phyloP scores from a whole-genome alignment of 2,888 invertebrate species.

The Falcaria lacertinaria region DNA sequence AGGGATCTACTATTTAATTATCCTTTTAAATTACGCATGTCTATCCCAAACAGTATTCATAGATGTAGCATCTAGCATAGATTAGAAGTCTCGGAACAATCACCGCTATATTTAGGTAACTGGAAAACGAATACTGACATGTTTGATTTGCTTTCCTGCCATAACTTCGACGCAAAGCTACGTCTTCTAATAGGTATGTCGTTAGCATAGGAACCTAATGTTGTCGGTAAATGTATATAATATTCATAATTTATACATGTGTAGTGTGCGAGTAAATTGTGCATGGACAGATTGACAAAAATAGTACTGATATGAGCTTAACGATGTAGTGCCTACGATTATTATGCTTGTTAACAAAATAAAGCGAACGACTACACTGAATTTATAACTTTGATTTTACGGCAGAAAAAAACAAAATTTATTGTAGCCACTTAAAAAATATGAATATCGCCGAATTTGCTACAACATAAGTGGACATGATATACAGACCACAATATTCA shows the following conservation, averaged over 20 bases:
- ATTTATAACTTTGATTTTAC: slow-evolving; percentile 28
- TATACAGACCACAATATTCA: not conserved
- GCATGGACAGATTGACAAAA: slow-evolving; percentile 69
- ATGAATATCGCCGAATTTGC: slow-evolving; percentile 9
- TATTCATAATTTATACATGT: slow-evolving; percentile 63
- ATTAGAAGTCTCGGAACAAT: slow-evolving; percentile 17
- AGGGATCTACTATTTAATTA: not conserved
- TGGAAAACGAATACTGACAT: slow-evolving; percentile 6
- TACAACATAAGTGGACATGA: not conserved
- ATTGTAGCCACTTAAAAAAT: no score
- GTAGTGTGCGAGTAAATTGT: slow-evolving; percentile 67
- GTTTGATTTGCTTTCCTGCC: not conserved
- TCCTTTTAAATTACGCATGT: slow-evolving; percentile 15
- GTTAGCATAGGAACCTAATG: slow-evolving; percentile 25
- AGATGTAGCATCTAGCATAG: slow-evolving; percentile 22
- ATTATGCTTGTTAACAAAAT: slow-evolving; percentile 70
- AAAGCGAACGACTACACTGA: slow-evolving; percentile 44
- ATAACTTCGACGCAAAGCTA: slow-evolving; percentile 6
- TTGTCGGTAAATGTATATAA: slow-evolving; percentile 57
- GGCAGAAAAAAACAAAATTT: slow-evolving; percentile 38
- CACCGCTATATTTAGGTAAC: slow-evolving; percentile 28
- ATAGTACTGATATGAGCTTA: slow-evolving; percentile 84
- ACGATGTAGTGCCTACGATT: slow-evolving; percentile 83
- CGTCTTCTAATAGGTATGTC: slow-evolving; percentile 24
- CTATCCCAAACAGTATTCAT: slow-evolving; percentile 32